Conservation (phyloP, 2,888 invertebrate species). For the Notodonta ziczac region DNA sequence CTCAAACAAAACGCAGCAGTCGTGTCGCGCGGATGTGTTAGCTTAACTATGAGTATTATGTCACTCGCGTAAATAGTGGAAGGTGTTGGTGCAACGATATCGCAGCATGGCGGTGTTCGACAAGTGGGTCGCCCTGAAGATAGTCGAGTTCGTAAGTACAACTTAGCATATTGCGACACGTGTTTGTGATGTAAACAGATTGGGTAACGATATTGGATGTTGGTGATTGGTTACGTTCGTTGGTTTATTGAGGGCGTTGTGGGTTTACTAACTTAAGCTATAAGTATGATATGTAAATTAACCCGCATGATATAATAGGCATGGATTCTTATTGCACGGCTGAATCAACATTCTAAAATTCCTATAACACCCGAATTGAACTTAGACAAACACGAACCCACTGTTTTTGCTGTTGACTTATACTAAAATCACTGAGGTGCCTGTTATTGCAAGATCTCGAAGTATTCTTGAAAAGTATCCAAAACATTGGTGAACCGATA, state of each 20-base stretch:
- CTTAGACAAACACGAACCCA: no score
- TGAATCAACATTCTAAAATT: no score
- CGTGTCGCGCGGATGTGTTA: conserved; percentile 66
- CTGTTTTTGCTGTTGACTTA: no score
- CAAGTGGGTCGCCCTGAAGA: conserved; percentile 84
- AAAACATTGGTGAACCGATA: no score
- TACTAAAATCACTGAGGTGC: no score
- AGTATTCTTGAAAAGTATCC: no score
- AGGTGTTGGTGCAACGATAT: conserved; percentile 25
- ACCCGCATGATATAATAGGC: background rate
- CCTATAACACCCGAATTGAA: no score
- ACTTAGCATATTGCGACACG: conserved; percentile 36
- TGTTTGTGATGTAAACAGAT: conserved; percentile 43
- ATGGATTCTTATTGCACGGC: no score
- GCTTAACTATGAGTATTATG: conserved; percentile 49
- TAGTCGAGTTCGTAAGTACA: conserved; percentile 80
- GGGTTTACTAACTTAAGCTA: background rate
- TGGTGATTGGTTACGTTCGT: conserved; percentile 13
- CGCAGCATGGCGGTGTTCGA: conserved; percentile 76
- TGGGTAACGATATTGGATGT: conserved; percentile 36
- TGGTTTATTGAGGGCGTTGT: conserved; percentile 11
- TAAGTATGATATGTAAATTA: background rate
- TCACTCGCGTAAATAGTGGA: conserved; percentile 46
- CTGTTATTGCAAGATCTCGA: no score
- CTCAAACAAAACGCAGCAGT: conserved; percentile 66